Percentiles rank a stretch among this genome's conserved stretches.
These are phyloP conservation scores for Phthorimaea operculella DNA, from an alignment of 1,140 invertebrate species.

Conservation along the genomic window DNA sequence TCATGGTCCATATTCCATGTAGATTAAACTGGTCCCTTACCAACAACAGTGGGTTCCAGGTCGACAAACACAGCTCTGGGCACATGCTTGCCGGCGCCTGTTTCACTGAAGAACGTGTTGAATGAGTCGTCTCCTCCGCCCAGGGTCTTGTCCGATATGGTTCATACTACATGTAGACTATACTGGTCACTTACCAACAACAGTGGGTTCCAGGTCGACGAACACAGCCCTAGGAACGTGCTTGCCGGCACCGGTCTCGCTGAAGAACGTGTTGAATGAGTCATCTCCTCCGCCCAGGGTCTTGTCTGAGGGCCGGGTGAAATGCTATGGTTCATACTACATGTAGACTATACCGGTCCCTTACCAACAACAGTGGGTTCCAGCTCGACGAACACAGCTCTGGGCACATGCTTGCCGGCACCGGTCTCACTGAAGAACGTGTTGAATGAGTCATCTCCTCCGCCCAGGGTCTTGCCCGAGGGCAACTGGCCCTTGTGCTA, in stretches of 20 bases:
- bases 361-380: constrained; percentile 81
- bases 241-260: constrained; percentile 80
- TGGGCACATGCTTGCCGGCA: constrained; percentile 78
- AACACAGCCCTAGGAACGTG: constrained; percentile 78
- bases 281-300: constrained; percentile 77
- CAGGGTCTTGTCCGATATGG: constrained; percentile 80
- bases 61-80: constrained; percentile 76
- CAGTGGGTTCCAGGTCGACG: constrained; percentile 80
- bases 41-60: constrained; percentile 81
- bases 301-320: constrained; percentile 79
- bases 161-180: constrained; percentile 57
- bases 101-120: constrained; percentile 87
- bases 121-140: constrained; percentile 81
- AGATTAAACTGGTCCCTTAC: constrained; percentile 26
- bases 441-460: constrained; percentile 82
- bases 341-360: constrained; percentile 5
- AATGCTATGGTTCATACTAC: constrained; percentile 80
- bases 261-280: constrained; percentile 87
- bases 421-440: constrained; percentile 87
- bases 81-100: constrained; percentile 79
- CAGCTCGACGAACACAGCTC: constrained; percentile 74
- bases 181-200: constrained; percentile 65
- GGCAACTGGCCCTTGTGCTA: constrained; percentile 87
- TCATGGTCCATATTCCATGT: constrained; percentile 77
- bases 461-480: constrained; percentile 77